A percentile compares a stretch with the other conserved stretches of the same genome.
Evolutionary conservation across 2,113 vertebrate genomes (phyloP).

Genomic region (Podarcis muralis): DNA sequence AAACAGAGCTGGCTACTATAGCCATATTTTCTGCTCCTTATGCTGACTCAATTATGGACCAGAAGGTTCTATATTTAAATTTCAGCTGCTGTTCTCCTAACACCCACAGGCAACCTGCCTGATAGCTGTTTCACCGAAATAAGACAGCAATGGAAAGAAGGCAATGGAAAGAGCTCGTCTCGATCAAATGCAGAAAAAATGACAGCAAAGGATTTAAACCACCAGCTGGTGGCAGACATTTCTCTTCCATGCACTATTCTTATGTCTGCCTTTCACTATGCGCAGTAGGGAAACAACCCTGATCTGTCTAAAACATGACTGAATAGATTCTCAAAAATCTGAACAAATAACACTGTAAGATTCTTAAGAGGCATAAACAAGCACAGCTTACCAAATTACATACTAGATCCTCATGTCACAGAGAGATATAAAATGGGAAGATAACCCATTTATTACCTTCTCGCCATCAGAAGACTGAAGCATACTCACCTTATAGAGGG

Average conservation of each 20-base stretch:
- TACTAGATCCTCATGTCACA: not conserved
- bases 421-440: not conserved
- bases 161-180: fast-evolving
- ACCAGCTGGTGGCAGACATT: not conserved
- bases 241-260: not conserved
- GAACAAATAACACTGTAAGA: not conserved
- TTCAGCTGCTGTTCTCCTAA: not conserved
- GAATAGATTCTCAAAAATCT: not conserved
- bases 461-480: not conserved
- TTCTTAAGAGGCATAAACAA: not conserved
- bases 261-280: not conserved
- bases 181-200: not conserved
- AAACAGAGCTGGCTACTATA: not conserved
- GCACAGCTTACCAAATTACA: not conserved
- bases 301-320: not conserved
- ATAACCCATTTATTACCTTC: not conserved
- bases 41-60: not conserved
- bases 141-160: not conserved
- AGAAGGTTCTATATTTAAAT: not conserved
- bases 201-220: not conserved
- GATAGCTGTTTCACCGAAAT: fast-evolving
- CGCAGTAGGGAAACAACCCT: not conserved
- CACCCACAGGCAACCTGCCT: not conserved
- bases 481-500: conserved; percentile 92
- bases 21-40: not conserved